Conservation (phyloP, 2,797 vertebrate species). For the Tragopan temminckii region DNA sequence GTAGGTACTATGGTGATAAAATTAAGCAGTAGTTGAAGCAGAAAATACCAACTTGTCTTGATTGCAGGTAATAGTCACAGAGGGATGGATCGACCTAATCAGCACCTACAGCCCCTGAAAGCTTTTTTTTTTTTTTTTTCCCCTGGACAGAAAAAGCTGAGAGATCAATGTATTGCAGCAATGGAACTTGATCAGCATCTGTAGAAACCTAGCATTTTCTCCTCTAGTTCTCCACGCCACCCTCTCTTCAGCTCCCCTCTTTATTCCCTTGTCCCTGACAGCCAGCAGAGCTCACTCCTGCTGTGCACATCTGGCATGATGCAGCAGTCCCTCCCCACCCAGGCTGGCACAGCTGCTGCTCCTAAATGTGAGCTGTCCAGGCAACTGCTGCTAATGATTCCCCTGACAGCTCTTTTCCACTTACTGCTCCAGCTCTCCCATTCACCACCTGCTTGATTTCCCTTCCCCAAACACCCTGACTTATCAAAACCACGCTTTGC, state of each 20-base stretch:
- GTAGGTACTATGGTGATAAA: constrained; percentile 20
- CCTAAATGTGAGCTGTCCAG: constrained; percentile 42
- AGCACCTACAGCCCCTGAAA: neutral
- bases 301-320: constrained; percentile 60
- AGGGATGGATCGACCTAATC: neutral
- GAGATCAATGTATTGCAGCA: neutral
- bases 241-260: neutral
- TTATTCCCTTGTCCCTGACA: neutral
- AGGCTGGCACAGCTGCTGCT: constrained; percentile 58
- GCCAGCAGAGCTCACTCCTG: rapidly evolving
- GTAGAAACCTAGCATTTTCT: constrained; percentile 18
- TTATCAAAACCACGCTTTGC: neutral
- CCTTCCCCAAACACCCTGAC: neutral
- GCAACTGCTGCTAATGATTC: constrained; percentile 62
- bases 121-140: neutral
- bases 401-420: constrained; percentile 45
- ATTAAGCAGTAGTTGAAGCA: constrained; percentile 42
- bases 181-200: neutral
- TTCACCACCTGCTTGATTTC: constrained; percentile 68
- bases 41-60: constrained; percentile 34
- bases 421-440: constrained; percentile 36
- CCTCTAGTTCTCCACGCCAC: neutral
- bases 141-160: neutral
- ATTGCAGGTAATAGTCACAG: neutral
- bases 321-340: constrained; percentile 12